A percentile compares a stretch with the other conserved stretches of the same genome.
phyloP scores from a whole-genome alignment of 2,113 vertebrate species.

The Neodontobutis hainanensis region DNA sequence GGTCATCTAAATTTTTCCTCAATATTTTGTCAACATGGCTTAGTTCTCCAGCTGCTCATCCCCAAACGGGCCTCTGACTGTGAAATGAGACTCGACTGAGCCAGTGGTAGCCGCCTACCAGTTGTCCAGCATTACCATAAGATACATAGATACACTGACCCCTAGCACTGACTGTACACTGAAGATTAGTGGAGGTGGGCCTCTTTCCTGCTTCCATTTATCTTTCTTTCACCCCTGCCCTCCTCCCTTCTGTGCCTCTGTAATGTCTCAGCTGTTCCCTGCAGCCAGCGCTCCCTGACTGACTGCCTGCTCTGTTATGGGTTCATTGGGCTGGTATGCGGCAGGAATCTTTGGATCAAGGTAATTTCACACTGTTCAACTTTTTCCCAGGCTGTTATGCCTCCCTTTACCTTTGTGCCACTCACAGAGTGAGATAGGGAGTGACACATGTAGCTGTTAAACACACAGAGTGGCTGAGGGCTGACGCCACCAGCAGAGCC shows the following conservation, averaged over 20 bases:
- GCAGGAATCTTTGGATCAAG: slow-evolving; percentile 83
- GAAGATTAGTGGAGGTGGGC: slow-evolving; percentile 61
- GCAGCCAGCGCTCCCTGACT: slow-evolving; percentile 66
- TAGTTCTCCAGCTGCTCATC: slow-evolving; percentile 23
- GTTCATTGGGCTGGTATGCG: slow-evolving; percentile 79
- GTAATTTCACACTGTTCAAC: slow-evolving; percentile 82
- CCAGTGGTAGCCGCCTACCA: slow-evolving; percentile 25
- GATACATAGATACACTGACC: slow-evolving; percentile 58
- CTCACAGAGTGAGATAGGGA: slow-evolving; percentile 74
- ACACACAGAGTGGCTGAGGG: slow-evolving; percentile 62
- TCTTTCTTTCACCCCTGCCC: slow-evolving; percentile 50
- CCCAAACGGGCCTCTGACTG: slow-evolving; percentile 8
- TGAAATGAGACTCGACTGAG: slow-evolving; percentile 8
- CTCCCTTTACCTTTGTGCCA: slow-evolving; percentile 80
- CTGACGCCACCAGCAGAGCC: slow-evolving; percentile 63
- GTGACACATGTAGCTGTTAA: slow-evolving; percentile 78
- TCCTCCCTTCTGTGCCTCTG: slow-evolving; percentile 46
- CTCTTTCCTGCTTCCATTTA: slow-evolving; percentile 68
- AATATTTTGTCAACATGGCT: slow-evolving; percentile 4
- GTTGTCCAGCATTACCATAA: slow-evolving; percentile 53
- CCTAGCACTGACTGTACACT: slow-evolving; percentile 46
- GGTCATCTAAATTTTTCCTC: slow-evolving; percentile 5
- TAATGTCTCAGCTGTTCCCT: slow-evolving; percentile 76
- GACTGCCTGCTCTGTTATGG: slow-evolving; percentile 77
- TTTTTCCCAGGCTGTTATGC: slow-evolving; percentile 81